Conservation (phyloP, 2,888 invertebrate genomes). For the Abscondita cerata region DNA sequence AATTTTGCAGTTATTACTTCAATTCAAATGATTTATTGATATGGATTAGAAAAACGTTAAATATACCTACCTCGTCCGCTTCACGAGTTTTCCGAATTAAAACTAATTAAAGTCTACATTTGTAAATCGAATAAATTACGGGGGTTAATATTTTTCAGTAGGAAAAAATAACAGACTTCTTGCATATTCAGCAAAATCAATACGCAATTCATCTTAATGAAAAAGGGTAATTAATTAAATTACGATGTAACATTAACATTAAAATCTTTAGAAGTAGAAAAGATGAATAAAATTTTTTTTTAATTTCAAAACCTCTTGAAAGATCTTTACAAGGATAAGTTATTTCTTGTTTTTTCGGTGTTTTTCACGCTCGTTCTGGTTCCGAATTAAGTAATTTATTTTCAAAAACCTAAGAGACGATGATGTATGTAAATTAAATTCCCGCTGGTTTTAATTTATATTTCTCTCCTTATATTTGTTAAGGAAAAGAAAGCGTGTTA, state of each 20-base stretch:
- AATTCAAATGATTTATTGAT: too few species aligned
- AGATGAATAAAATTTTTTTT: constrained; percentile 29
- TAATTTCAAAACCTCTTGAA: constrained; percentile 20
- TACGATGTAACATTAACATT: constrained; percentile 14
- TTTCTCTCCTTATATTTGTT: constrained; percentile 15
- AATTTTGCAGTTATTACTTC: too few species aligned
- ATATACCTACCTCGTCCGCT: too few species aligned
- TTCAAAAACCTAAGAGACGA: constrained; percentile 37
- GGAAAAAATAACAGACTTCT: too few species aligned
- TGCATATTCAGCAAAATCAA: too few species aligned
- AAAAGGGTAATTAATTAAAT: constrained; percentile 24
- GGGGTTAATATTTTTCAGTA: too few species aligned
- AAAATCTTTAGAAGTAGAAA: constrained; percentile 22
- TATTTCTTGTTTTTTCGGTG: constrained; percentile 31
- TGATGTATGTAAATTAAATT: constrained; percentile 40
- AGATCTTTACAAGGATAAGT: constrained; percentile 26
- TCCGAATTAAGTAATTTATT: constrained; percentile 36
- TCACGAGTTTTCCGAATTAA: too few species aligned
- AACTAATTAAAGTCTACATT: too few species aligned
- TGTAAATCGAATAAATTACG: too few species aligned
- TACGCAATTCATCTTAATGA: neutral
- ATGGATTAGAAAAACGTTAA: too few species aligned
- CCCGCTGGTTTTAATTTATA: constrained; percentile 38
- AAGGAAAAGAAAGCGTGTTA: too few species aligned
- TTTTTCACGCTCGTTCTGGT: constrained; percentile 26